phyloP scores from a whole-genome alignment of 92 coral and sea anemone genomes.

The Paramuricea clavata region DNA sequence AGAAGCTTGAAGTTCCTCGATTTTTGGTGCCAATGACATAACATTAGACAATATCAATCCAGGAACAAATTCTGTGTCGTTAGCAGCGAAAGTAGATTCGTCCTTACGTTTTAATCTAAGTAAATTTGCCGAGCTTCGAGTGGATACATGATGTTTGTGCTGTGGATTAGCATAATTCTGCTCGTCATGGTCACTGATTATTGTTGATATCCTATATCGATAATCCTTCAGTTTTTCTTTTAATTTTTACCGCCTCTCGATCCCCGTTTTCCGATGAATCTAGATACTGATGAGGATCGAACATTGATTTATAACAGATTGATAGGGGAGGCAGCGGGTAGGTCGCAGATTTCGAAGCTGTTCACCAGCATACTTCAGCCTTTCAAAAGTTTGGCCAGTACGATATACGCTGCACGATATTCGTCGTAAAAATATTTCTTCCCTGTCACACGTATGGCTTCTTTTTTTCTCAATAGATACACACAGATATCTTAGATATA shows the following conservation, averaged over 20 bases:
- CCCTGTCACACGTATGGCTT: not conserved
- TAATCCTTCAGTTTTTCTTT: not conserved
- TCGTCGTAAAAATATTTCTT: not conserved
- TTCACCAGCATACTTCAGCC: not conserved
- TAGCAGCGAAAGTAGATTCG: not conserved
- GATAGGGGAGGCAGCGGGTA: not conserved
- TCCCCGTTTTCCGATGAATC: not conserved
- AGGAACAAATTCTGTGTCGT: slow-evolving; percentile 1
- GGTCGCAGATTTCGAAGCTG: not conserved
- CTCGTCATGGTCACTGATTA: not conserved
- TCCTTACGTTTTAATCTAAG: slow-evolving; percentile 1
- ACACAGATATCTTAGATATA: not conserved
- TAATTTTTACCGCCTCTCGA: not conserved
- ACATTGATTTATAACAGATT: not conserved
- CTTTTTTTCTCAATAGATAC: not conserved
- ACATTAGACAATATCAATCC: not conserved
- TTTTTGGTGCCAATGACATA: slow-evolving; percentile 36
- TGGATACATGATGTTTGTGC: slow-evolving; percentile 6
- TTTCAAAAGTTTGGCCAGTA: not conserved
- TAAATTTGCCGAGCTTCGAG: not conserved
- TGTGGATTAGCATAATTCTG: not conserved
- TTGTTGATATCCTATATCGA: no score
- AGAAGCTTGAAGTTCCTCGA: not conserved
- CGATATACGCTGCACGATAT: not conserved
- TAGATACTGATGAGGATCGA: not conserved